Evolutionary conservation across 2,888 invertebrate species (phyloP).

Genomic region (Caenorhabditis sp.): DNA sequence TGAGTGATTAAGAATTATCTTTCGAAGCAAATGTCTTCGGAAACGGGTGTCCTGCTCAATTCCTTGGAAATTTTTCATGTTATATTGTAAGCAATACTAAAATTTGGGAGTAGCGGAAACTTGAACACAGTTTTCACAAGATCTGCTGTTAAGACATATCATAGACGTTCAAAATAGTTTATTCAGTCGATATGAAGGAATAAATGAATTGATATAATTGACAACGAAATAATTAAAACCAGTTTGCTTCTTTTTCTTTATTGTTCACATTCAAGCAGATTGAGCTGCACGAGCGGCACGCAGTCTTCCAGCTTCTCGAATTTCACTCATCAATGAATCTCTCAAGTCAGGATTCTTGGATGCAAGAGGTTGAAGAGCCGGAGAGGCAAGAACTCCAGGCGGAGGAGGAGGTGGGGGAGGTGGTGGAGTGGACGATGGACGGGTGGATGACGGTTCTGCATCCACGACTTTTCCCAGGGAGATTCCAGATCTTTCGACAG

Average conservation of each 20-base stretch:
- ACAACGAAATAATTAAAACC: conserved; percentile 29
- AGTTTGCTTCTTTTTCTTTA: conserved; percentile 23
- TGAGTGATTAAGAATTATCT: too few species aligned
- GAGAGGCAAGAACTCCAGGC: conserved; percentile 4
- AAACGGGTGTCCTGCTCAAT: too few species aligned
- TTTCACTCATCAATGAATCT: conserved; percentile 61
- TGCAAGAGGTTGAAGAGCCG: conserved; percentile 2
- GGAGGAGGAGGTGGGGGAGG: conserved; percentile 64
- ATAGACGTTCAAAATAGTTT: not conserved
- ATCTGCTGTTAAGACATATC: too few species aligned
- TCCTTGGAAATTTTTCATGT: too few species aligned
- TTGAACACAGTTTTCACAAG: too few species aligned
- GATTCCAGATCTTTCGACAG: conserved; percentile 57
- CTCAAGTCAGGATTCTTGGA: conserved; percentile 40
- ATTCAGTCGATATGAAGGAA: not conserved
- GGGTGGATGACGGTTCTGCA: not conserved
- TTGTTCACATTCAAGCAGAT: conserved; percentile 34
- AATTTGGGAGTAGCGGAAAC: too few species aligned
- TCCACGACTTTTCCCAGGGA: conserved; percentile 61
- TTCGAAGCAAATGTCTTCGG: too few species aligned
- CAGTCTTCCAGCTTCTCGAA: conserved; percentile 63
- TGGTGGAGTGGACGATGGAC: conserved; percentile 31
- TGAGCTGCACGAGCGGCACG: conserved; percentile 55
- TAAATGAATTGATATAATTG: conserved; percentile 1
- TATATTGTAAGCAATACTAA: too few species aligned